Evolutionary conservation across 2,797 vertebrate species (phyloP).

Genomic region (Aselliscus stoliczkanus): DNA sequence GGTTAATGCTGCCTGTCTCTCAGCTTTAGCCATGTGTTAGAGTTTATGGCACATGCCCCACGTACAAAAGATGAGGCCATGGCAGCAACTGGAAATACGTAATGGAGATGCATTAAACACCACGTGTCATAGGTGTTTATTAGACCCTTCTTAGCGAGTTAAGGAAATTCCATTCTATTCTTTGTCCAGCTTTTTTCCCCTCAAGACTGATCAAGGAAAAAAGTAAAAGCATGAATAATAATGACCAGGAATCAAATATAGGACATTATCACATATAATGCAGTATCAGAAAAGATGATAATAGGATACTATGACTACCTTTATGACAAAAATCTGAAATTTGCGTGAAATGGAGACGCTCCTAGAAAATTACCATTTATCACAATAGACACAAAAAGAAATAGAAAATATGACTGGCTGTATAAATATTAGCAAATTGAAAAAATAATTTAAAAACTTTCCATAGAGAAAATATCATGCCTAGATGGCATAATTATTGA

Average conservation of each 20-base stretch:
- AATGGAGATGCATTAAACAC: neutral
- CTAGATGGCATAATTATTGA: neutral
- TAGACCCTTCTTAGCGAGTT: neutral
- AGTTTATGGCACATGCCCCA: neutral
- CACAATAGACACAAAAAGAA: neutral
- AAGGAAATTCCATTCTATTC: neutral
- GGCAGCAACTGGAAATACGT: neutral
- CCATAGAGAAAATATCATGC: neutral
- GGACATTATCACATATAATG: neutral
- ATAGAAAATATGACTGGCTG: neutral
- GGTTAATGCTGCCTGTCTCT: neutral
- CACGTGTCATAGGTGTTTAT: neutral
- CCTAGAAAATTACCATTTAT: neutral
- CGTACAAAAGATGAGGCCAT: neutral
- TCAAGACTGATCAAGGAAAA: neutral
- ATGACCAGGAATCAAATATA: neutral
- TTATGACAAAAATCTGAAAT: conserved; percentile 2
- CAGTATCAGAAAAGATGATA: neutral
- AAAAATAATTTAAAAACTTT: conserved; percentile 2
- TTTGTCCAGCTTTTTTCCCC: neutral
- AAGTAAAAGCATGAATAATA: neutral
- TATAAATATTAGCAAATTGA: neutral
- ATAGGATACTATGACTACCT: neutral
- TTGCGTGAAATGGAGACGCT: neutral
- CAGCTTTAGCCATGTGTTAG: neutral